Conservation (phyloP, 30 jellyfish, hydroid and myxozoan species). For the Haliclystus octoradiatus region DNA sequence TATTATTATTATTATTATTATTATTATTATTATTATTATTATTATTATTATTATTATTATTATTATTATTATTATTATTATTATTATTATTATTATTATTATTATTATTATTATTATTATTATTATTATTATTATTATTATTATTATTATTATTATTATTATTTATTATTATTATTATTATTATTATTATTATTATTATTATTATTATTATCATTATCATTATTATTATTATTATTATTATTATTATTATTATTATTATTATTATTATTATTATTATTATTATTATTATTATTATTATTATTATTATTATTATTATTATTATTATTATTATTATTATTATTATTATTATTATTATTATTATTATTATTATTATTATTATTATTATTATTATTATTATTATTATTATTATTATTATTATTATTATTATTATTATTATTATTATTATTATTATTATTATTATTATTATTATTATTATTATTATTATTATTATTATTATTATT, state of each 20-base stretch:
- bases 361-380: not conserved
- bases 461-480: not conserved
- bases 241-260: not conserved
- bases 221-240: not conserved
- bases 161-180: not conserved
- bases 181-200: not conserved
- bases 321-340: not conserved
- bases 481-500: not conserved
- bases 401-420: not conserved
- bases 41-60: not conserved
- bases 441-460: not conserved
- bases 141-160: not conserved
- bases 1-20: not conserved
- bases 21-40: not conserved
- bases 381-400: not conserved
- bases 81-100: not conserved
- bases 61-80: not conserved
- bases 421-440: not conserved
- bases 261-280: not conserved
- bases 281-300: not conserved
- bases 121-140: not conserved
- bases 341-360: not conserved
- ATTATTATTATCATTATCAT: conserved; percentile 1
- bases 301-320: not conserved
- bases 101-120: not conserved